phyloP scores from a whole-genome alignment of 2,888 invertebrate species.

The Pyrocoelia pectoralis region DNA sequence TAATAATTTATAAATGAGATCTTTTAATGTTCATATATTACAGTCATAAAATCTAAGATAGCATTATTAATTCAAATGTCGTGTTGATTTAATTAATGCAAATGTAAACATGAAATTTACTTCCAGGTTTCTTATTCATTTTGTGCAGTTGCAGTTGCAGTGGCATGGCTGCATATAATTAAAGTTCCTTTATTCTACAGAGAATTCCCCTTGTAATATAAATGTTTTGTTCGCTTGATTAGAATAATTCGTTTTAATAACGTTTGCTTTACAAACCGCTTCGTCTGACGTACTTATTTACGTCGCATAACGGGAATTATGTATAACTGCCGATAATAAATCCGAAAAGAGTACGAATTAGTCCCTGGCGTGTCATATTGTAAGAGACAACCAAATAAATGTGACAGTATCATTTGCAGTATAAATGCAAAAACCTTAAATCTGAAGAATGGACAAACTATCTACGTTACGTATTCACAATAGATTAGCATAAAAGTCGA shows the following conservation, averaged over 20 bases:
- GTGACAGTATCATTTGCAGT: not conserved
- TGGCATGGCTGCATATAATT: conserved; percentile 1
- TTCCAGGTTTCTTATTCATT: not conserved
- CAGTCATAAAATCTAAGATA: no score
- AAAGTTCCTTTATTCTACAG: not conserved
- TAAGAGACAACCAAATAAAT: not conserved
- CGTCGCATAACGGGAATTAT: no score
- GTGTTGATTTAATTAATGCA: conserved; percentile 2
- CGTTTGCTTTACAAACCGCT: not conserved
- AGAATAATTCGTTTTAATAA: no score
- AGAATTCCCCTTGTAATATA: not conserved
- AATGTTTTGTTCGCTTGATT: no score
- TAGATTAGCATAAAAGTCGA: not conserved
- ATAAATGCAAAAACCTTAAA: not conserved
- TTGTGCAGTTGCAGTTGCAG: conserved; percentile 1
- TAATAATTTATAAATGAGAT: no score
- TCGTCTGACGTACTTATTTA: no score
- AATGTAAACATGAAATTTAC: conserved; percentile 4
- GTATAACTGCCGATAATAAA: no score
- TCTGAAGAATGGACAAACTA: not conserved
- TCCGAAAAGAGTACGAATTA: no score
- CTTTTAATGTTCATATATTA: no score
- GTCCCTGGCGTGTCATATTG: no score
- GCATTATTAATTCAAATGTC: not conserved
- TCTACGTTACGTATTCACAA: not conserved